Evolutionary conservation across 1,140 invertebrate species (phyloP), one percentile per base, ranked within the genome.

Genomic region (Theocolax elegans): DNA sequence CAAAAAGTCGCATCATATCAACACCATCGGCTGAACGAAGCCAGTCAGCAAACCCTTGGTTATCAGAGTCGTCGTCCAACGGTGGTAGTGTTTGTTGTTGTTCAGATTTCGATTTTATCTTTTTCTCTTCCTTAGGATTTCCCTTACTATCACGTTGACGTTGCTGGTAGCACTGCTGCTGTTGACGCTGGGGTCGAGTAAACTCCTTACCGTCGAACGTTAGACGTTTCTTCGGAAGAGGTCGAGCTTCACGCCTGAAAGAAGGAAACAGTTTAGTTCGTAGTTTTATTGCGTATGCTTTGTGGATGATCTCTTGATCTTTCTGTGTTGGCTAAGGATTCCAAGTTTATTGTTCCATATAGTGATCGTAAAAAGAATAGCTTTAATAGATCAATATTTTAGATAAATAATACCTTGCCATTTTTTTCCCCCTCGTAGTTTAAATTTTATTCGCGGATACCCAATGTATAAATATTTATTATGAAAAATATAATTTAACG

Each of bases 1-100:
- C 88, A 72, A 90, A 90, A 2, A 89, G 74, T 67, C 85, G 84
- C 85, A 90, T 87, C 77, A 87, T 89, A 75, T 89, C 88, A 19
- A 88, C 71, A 25, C 89, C 89, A 23, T 87, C 81, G 63, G 81
- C 82, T 4, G 88, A 88, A 68, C 81, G 79, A 7, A 90, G 73
- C 89, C 89, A 90, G n/a, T 81, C 80, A 15, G 84, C 78, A 65
- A 90, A 90, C 13, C 87, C 87, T 68, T 89, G 80, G 76, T 86
- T 85, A 0, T 84, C 67, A 12, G 59, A 51, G 15, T 77, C 75
- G n/a, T 85, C 83, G 63, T 81, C 80, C n/a, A 76, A 12, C 0
- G 76, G 73, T 1, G 29, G 60, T 21, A 74, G 15, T 9, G 31
- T 3, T 40, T 38, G 2, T n/a, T 58, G 23, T 13, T 12, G 2